Percentiles rank a stretch among this genome's conserved stretches.
Evolutionary conservation across 2,888 invertebrate species (phyloP).

Genomic region (Pandemis heparana): DNA sequence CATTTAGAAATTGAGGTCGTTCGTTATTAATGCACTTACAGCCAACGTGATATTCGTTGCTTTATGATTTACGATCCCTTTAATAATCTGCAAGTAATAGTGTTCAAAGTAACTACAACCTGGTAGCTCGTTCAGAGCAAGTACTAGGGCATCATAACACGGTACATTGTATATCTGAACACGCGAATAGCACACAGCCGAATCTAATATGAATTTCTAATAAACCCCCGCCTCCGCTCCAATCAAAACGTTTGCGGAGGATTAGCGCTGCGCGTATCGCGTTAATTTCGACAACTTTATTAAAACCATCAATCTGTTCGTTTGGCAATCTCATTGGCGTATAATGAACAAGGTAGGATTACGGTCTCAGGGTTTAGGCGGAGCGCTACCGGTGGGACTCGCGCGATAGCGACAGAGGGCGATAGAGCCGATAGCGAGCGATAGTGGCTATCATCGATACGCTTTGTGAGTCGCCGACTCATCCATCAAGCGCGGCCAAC

Average conservation of each 20-base stretch:
- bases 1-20: conserved; percentile 42
- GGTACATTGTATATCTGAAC: conserved; percentile 12
- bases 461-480: conserved; percentile 82
- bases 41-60: conserved; percentile 10
- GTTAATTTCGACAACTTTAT: conserved; percentile 55
- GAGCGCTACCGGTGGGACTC: conserved; percentile 56
- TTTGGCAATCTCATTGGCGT: conserved; percentile 66
- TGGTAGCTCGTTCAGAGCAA: neutral
- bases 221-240: conserved; percentile 26
- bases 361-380: conserved; percentile 62
- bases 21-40: conserved; percentile 24
- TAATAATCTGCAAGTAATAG: conserved; percentile 9
- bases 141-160: neutral
- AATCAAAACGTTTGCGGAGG: conserved; percentile 45
- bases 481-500: conserved; percentile 76
- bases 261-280: conserved; percentile 42
- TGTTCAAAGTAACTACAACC: conserved; percentile 7
- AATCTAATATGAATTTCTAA: conserved; percentile 35
- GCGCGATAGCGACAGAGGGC: conserved; percentile 48
- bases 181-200: neutral
- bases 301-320: conserved; percentile 69
- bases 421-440: conserved; percentile 67
- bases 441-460: conserved; percentile 75
- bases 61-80: conserved; percentile 21
- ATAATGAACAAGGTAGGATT: conserved; percentile 79